These are phyloP conservation scores for Antheraea pernyi DNA, from an alignment of 1,140 invertebrate species.

Conservation along the genomic window DNA sequence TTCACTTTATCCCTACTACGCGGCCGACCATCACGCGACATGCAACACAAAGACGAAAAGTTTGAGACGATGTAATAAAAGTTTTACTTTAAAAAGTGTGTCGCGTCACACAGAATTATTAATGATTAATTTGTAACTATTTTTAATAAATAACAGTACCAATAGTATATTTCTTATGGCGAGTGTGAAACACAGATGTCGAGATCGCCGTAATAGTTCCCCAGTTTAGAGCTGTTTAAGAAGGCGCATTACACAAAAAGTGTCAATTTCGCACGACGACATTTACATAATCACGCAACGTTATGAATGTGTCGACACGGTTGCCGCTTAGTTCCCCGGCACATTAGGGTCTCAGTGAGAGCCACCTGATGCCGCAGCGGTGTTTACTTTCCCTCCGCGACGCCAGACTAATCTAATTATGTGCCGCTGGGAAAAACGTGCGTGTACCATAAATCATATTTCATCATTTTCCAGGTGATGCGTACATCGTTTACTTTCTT, in stretches of 20 bases:
- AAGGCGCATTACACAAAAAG: slow-evolving; percentile 18
- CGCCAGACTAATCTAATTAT: slow-evolving; percentile 49
- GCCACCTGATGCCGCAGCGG: slow-evolving; percentile 52
- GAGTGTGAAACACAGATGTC: neutral
- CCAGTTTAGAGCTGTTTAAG: neutral
- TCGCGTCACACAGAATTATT: neutral
- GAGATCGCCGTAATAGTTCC: neutral
- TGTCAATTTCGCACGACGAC: slow-evolving; percentile 19
- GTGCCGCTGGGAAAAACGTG: slow-evolving; percentile 29
- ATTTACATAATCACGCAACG: slow-evolving; percentile 30
- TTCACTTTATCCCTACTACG: no score
- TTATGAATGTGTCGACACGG: slow-evolving; percentile 14
- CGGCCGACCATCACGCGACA: no score
- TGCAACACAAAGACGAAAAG: no score
- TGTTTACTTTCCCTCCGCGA: slow-evolving; percentile 44
- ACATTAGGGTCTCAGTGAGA: slow-evolving; percentile 35
- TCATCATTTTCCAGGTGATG: slow-evolving; percentile 30
- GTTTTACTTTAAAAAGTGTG: no score
- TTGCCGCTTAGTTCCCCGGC: slow-evolving; percentile 27
- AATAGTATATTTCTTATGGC: neutral
- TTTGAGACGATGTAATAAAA: no score
- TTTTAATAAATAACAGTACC: no score
- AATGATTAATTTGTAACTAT: neutral
- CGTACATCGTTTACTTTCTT: neutral
- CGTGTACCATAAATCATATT: slow-evolving; percentile 54